Evolutionary conservation across 37 sponge, comb jelly and placozoan genomes (phyloP), one percentile per base, ranked within the genome.

Genomic region (Halisarca cf. caerulea): DNA sequence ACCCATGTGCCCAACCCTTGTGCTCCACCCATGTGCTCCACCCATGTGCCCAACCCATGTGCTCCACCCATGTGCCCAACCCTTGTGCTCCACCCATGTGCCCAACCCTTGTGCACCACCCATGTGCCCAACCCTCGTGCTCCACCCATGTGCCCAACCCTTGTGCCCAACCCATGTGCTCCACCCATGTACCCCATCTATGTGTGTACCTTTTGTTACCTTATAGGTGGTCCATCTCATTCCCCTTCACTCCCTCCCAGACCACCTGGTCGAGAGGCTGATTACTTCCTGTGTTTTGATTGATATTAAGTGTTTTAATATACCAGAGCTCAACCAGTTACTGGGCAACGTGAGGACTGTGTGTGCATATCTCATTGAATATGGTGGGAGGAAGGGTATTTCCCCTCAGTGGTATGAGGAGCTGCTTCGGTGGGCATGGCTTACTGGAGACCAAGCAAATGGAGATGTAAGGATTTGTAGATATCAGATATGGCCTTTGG

Each of bases 361-460:
- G 44, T 9, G 36, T 20, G 77, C 77, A 24, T 38, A 2, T 3
- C 38, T 41, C 7, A 24, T 74, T n/a, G 18, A 44, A 40, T 39
- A 24, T 43, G 77, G 44, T 33, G 45, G 45, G 2, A 43, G 44
- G 1, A 74, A 40, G 44, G 77, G 77, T 42, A 41, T 38, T 74
- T 74, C 77, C 77, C 77, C 42, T 41, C 45, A 33, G n/a, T 74
- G 77, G 77, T 74, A 40, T 37, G 24, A 40, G 21, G 20, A 24
- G 42, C 42, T 74, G 2, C 21, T 74, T 14, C 32, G 15, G 42
- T 74, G 77, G 77, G 44, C 36, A 37, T 74, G 77, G 77, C 25
- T 20, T 2, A 40, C 77, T 25, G 77, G 64, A 62, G 30, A 4
- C 9, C 6, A 7, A 28, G 30, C 5, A 8, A 20, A 6, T 62